Evolutionary conservation across 2,113 vertebrate genomes (phyloP).

Genomic region (Telmatochromis brachygnathus): DNA sequence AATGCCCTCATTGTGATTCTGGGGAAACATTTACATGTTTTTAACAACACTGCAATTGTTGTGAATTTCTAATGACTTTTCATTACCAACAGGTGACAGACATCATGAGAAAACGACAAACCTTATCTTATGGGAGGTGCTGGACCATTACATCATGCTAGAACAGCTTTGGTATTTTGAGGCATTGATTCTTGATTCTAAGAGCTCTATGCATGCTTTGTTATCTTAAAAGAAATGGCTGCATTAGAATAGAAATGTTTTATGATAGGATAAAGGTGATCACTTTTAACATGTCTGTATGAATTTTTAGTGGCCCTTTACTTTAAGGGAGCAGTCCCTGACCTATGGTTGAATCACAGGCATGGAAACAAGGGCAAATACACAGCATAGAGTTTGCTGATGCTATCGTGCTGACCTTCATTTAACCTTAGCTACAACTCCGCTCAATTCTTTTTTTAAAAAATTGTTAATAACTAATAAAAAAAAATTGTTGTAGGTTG

Average conservation of each 20-base stretch:
- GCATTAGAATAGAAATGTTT: background rate
- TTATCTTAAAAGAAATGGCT: background rate
- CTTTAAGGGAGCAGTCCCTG: background rate
- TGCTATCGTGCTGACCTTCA: background rate
- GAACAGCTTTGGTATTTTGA: background rate
- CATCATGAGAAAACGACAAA: background rate
- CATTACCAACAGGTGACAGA: background rate
- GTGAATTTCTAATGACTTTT: rapidly evolving
- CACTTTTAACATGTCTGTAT: background rate
- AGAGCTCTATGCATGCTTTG: background rate
- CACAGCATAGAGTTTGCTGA: background rate
- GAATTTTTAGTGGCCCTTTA: background rate
- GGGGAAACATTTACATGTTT: background rate
- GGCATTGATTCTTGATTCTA: background rate
- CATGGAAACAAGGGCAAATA: background rate
- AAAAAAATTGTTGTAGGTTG: background rate
- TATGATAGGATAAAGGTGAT: background rate
- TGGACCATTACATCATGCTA: background rate
- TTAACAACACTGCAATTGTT: background rate
- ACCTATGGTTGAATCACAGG: background rate
- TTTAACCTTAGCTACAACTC: background rate
- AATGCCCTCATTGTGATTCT: background rate
- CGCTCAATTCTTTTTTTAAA: rapidly evolving
- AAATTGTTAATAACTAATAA: background rate
- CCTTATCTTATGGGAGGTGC: background rate